A percentile compares a stretch with the other conserved stretches of the same genome.
Conservation (phyloP, 2,113 vertebrate species). For the Otolemur garnettii region DNA sequence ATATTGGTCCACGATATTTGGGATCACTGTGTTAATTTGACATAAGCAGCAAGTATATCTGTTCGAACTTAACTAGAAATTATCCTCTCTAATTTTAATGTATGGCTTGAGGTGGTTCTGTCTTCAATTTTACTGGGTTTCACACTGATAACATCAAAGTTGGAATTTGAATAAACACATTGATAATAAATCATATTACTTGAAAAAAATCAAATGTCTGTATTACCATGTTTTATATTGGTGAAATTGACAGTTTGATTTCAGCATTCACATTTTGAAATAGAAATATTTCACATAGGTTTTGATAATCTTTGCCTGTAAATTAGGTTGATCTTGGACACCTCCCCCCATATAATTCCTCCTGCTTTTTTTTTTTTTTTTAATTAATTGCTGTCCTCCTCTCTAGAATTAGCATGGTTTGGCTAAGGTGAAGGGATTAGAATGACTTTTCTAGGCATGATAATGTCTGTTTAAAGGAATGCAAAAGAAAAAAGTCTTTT, state of each 20-base stretch:
- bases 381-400: constrained; percentile 67
- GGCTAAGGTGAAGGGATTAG: constrained; percentile 73
- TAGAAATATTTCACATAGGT: constrained; percentile 52
- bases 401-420: constrained; percentile 72
- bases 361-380: neutral
- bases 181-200: constrained; percentile 20
- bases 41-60: neutral
- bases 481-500: constrained; percentile 70
- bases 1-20: neutral
- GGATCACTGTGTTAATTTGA: neutral
- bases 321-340: neutral
- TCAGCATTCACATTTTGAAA: constrained; percentile 63
- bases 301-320: constrained; percentile 65
- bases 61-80: constrained; percentile 13
- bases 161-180: constrained; percentile 49
- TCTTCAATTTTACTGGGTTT: constrained; percentile 45
- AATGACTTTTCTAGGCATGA: constrained; percentile 75
- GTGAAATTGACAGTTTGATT: constrained; percentile 39
- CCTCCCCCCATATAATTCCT: neutral
- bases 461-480: constrained; percentile 76
- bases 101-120: neutral
- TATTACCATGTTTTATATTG: constrained; percentile 49
- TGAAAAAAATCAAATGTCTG: constrained; percentile 33
- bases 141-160: constrained; percentile 28
- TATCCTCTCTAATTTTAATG: constrained; percentile 54